A percentile compares a stretch with the other conserved stretches of the same genome.
Conservation (phyloP, 2,113 vertebrate genomes). For the Danionella cerebrum region DNA sequence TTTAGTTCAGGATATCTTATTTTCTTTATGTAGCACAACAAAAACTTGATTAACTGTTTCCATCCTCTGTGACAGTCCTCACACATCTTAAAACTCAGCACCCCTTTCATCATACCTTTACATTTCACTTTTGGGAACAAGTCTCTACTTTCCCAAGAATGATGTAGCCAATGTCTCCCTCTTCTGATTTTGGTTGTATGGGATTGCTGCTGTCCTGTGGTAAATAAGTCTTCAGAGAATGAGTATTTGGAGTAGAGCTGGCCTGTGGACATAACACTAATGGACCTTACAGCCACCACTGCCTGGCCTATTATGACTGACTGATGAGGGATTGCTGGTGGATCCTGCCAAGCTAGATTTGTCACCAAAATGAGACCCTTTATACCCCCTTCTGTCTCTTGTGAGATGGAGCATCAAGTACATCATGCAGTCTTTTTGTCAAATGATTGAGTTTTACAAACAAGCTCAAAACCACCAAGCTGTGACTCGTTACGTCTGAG, state of each 20-base stretch:
- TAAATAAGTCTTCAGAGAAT: constrained; percentile 44
- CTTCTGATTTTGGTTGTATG: constrained; percentile 37
- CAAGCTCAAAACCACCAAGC: constrained; percentile 27
- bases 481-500: constrained; percentile 31
- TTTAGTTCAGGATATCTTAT: no score
- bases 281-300: constrained; percentile 17
- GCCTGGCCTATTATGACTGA: constrained; percentile 20
- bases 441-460: constrained; percentile 37
- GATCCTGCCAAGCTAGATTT: constrained; percentile 30
- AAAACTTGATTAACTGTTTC: no score
- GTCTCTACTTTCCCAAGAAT: constrained; percentile 23
- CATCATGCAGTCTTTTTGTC: constrained; percentile 22
- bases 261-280: constrained; percentile 32
- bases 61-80: no score
- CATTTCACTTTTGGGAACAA: neutral
- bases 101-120: neutral
- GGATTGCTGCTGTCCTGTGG: constrained; percentile 25
- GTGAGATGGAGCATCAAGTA: neutral
- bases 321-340: constrained; percentile 36
- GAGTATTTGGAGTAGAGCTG: neutral
- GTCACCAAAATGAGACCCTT: constrained; percentile 31
- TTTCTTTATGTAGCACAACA: no score
- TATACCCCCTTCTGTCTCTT: neutral
- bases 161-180: constrained; percentile 9
- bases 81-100: no score